Conservation (phyloP, 2,797 vertebrate species). For the Neosilurus hyrtlii region DNA sequence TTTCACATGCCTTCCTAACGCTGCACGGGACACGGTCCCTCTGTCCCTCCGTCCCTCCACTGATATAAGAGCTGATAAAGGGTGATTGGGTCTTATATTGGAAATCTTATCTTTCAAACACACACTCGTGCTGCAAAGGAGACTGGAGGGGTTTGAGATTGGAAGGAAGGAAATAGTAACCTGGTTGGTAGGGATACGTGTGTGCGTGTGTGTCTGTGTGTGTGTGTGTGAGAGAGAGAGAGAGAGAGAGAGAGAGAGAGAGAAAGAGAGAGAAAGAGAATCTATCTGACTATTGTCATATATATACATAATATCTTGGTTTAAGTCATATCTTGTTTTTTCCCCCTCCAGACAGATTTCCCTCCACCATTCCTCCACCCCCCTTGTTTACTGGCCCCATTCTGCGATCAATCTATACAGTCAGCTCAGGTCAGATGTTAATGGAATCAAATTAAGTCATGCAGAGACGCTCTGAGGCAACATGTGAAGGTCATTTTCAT, state of each 20-base stretch:
- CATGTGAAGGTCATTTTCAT: slow-evolving; percentile 25
- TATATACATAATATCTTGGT: background rate
- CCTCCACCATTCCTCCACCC: too few relatives aligned
- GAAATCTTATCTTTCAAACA: slow-evolving; percentile 41
- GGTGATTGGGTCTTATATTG: slow-evolving; percentile 36
- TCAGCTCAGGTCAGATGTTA: slow-evolving; percentile 16
- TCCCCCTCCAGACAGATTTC: too few relatives aligned
- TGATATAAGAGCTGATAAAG: slow-evolving; percentile 33
- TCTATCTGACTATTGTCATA: background rate
- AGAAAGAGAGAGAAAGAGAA: background rate
- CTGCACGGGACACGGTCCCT: background rate
- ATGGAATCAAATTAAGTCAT: slow-evolving; percentile 10
- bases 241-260: background rate
- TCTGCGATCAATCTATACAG: background rate
- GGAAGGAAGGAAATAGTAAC: background rate
- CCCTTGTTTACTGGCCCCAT: background rate
- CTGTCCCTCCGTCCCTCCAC: background rate
- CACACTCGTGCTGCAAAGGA: slow-evolving; percentile 2
- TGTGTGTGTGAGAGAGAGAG: background rate
- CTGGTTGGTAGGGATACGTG: background rate
- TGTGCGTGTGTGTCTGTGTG: too few relatives aligned
- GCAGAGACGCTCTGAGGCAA: slow-evolving; percentile 6
- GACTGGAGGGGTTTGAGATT: background rate
- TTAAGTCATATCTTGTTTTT: background rate
- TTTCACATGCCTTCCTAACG: slow-evolving; percentile 1